Percentiles rank a stretch among this genome's conserved stretches.
These are phyloP conservation scores for Rhagium mordax DNA, from an alignment of 2,888 invertebrate genomes.

Conservation along the genomic window DNA sequence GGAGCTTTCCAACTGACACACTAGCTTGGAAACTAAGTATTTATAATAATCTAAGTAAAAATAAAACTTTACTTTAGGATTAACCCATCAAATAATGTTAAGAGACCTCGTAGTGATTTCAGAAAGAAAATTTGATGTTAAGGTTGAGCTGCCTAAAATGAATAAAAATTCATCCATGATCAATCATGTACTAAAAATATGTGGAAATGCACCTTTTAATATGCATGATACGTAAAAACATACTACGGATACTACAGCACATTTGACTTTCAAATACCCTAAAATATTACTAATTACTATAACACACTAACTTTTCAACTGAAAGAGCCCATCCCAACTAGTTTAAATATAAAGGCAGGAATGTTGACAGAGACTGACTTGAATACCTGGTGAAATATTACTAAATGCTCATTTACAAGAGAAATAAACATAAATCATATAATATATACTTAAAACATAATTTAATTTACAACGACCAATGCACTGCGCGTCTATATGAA, in stretches of 20 bases:
- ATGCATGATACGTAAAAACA: not conserved
- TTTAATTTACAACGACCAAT: not conserved
- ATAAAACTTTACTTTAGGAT: too few relatives aligned
- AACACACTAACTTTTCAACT: not conserved
- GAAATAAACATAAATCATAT: not conserved
- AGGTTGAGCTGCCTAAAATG: too few relatives aligned
- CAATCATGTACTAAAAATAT: too few relatives aligned
- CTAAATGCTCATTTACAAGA: not conserved
- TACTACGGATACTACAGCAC: too few relatives aligned
- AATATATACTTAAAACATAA: not conserved
- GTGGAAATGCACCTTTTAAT: too few relatives aligned
- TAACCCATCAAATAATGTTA: too few relatives aligned
- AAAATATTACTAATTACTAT: not conserved
- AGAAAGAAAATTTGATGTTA: too few relatives aligned
- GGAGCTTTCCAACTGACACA: too few relatives aligned
- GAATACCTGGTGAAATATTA: not conserved
- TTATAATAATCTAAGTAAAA: too few relatives aligned
- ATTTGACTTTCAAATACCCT: not conserved
- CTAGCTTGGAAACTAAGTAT: too few relatives aligned
- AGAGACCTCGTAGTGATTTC: too few relatives aligned
- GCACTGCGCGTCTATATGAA: not conserved
- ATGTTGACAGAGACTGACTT: not conserved
- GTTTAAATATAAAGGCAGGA: not conserved
- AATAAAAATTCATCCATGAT: too few relatives aligned
- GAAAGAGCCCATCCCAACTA: not conserved